Base-by-base conservation (phyloP, 2,797 vertebrate genomes). In the Myotis daubentonii region DNA sequence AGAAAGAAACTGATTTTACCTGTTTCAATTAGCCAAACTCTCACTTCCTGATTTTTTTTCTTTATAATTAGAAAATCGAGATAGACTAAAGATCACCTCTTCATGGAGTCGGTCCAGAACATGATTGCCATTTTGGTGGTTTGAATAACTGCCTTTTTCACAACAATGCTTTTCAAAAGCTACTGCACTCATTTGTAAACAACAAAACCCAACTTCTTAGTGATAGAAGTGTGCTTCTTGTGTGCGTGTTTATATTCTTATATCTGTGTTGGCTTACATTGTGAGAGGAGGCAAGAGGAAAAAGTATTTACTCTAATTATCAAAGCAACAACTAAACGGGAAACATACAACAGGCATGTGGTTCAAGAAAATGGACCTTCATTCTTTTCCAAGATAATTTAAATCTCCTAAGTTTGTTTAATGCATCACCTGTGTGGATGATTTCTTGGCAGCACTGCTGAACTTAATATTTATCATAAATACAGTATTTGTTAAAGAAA, bases 401-500 rank as follows among this genome's bases (percentile, higher is more conserved):
- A 75, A 72, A 47, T 57, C 28, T 36, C 72, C 6, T 41, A 30
- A n/a, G 22, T 92, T 90, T 70, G 33, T n/a, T 95, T 81, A 70
- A 53, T n/a, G 22, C 22, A 49, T 81, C 53, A 87, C 49, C 17
- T 30, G 3, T 25, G 36, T 30, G 17, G 16, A 30, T 51, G 44
- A 88, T 91, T 89, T 93, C 62, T 91, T 87, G 72, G 74, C 60
- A 93, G 85, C 8, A n/a, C 3, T 70, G 6, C 28, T 80, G 71
- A 78, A 81, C 47, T 53, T 79, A 71, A 74, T 81, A 57, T 44
- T 60, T 86, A 25, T 70, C 84, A 57, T 62, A 88, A 96, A 95
- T 16, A 75, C 6, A 79, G 41, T 13, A 47, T 79, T 38, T 13
- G 72, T 94, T 53, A 93, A 66, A 28, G 3, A 44, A 62, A 65